These are phyloP conservation scores for Ochropacha duplaris DNA, from an alignment of 2,888 invertebrate genomes.

Conservation along the genomic window DNA sequence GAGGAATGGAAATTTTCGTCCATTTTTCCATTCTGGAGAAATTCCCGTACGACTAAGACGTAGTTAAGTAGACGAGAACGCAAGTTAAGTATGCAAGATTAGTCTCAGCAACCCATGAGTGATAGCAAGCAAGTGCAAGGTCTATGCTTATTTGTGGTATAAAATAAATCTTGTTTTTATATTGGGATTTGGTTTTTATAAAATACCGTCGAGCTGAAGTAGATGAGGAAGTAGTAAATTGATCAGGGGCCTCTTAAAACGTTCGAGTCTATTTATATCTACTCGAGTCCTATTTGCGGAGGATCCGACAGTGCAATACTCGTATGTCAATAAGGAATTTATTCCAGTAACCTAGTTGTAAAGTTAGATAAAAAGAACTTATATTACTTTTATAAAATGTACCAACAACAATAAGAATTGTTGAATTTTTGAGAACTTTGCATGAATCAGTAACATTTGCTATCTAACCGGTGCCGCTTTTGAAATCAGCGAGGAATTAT, in stretches of 20 bases:
- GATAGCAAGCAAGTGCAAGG: too few species aligned
- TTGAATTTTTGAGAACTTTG: too few species aligned
- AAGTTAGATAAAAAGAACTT: background rate
- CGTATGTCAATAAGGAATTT: constrained; percentile 37
- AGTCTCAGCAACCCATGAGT: too few species aligned
- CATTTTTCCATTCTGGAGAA: too few species aligned
- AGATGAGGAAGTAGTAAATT: background rate
- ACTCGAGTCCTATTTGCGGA: constrained; percentile 31
- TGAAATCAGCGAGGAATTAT: background rate
- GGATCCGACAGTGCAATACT: constrained; percentile 29
- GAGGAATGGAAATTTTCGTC: too few species aligned
- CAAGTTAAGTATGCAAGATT: too few species aligned
- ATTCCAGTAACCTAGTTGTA: constrained; percentile 28
- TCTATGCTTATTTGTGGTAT: too few species aligned
- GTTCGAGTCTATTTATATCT: constrained; percentile 26
- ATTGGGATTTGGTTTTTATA: background rate
- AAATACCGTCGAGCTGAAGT: background rate
- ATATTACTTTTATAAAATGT: background rate
- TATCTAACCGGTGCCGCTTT: too few species aligned
- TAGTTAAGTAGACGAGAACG: too few species aligned
- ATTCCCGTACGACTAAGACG: too few species aligned
- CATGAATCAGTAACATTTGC: too few species aligned
- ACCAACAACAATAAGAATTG: background rate
- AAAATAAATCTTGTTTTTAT: too few species aligned
- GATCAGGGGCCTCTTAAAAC: constrained; percentile 4